Conservation (phyloP, 2,888 invertebrate genomes). For the Himalopsyche kuldschensis region DNA sequence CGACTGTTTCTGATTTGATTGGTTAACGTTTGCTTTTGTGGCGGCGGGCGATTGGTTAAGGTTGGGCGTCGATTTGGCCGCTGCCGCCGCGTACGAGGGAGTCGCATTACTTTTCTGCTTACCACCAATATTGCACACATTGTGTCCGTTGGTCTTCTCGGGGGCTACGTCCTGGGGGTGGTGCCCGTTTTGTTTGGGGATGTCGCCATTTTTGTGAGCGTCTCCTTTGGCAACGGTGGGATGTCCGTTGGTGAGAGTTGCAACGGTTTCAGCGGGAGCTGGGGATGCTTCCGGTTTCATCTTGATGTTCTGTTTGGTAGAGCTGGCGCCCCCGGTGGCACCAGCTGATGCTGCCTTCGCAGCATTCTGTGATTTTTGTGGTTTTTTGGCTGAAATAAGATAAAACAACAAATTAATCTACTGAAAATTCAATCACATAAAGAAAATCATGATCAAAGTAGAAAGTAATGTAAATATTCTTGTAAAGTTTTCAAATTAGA, state of each 20-base stretch:
- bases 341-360: constrained; percentile 3
- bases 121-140: constrained; percentile 8
- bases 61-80: constrained; percentile 16
- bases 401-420: not conserved
- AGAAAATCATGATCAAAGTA: no score
- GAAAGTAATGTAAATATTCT: no score
- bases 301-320: not conserved
- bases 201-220: constrained; percentile 10
- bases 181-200: constrained; percentile 28
- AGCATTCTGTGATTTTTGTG: constrained; percentile 21
- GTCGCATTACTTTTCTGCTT: constrained; percentile 20
- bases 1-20: not conserved
- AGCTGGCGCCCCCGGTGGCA: constrained; percentile 1
- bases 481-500: no score
- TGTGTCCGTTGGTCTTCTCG: constrained; percentile 17
- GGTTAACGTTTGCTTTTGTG: constrained; percentile 21
- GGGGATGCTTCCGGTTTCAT: not conserved
- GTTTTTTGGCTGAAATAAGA: constrained; percentile 24
- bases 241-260: constrained; percentile 26
- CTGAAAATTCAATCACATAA: not conserved
- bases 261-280: not conserved
- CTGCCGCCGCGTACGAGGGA: constrained; percentile 31
- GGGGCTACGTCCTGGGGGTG: not conserved
- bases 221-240: not conserved
- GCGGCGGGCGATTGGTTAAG: constrained; percentile 5